Base-by-base conservation (phyloP, 2,888 invertebrate species). In the Seira ritae region DNA sequence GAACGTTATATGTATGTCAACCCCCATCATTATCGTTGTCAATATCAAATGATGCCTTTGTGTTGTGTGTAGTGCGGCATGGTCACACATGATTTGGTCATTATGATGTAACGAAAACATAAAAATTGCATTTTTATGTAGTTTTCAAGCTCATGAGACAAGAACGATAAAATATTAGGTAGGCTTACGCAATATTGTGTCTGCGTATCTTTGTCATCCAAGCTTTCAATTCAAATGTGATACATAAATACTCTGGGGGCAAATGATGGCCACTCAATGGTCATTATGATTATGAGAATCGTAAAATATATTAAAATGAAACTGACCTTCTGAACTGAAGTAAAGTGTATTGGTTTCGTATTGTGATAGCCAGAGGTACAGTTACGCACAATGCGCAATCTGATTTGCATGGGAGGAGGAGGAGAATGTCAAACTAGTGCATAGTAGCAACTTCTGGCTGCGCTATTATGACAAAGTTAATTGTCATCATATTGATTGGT, bases 401-500 rank as follows among this genome's bases (percentile, higher is more conserved):
- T 50, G 12, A 3, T 12, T n/a, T n/a, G n/a, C n/a, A n/a, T n/a
- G n/a, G n/a, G n/a, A n/a, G n/a, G n/a, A n/a, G n/a, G n/a, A n/a
- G 12, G 12, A 15, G 50, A 50, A 50, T 50, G 50, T 50, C 50
- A 50, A 50, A 50, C 50, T 3, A 50, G 3, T 50, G 3, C 50
- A 50, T 50, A 50, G 50, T 50, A 50, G 50, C 50, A 4, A 42
- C 42, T 42, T 42, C 12, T 4, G 42, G 42, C 42, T 42, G 42
- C 12, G 42, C 42, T 12, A 42, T 42, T 12, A 42, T 42, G 42
- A 42, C 42, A 42, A 42, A 42, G 42, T 12, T 50, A 50, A 50
- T 50, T 50, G 50, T 50, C 50, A 50, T 50, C 50, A 50, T 50
- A 68, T 46, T 71, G 70, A 77, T 78, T 71, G 60, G 46, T 71